Evolutionary conservation across 2,888 invertebrate species (phyloP).

Genomic region (Lamellibrachia satsuma): DNA sequence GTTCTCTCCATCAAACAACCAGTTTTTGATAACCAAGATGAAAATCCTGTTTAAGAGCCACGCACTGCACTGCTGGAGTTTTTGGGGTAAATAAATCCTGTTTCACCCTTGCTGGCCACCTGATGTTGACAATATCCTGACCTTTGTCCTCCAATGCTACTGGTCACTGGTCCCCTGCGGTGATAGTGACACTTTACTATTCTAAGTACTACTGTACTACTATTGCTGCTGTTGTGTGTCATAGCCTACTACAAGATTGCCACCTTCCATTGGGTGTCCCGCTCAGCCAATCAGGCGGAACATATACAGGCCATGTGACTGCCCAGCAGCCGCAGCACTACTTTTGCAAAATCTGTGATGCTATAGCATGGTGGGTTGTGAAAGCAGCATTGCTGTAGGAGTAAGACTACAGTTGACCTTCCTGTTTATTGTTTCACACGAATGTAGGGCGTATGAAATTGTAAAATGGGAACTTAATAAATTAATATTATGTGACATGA

Average conservation of each 20-base stretch:
- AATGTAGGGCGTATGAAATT: too few species aligned
- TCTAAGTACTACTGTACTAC: not conserved
- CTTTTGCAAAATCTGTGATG: not conserved
- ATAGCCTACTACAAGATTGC: not conserved
- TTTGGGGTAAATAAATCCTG: slow-evolving; percentile 10
- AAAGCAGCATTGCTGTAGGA: too few species aligned
- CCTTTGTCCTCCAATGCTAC: not conserved
- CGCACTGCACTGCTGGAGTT: not conserved
- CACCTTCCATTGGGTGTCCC: not conserved
- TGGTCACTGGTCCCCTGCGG: not conserved
- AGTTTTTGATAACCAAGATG: not conserved
- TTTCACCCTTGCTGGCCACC: not conserved
- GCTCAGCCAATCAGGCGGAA: not conserved
- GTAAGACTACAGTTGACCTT: too few species aligned
- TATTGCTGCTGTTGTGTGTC: not conserved
- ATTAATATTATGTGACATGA: too few species aligned
- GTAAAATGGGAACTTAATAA: too few species aligned
- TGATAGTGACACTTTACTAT: not conserved
- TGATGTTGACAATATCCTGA: not conserved
- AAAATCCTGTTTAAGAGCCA: not conserved
- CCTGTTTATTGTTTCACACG: too few species aligned
- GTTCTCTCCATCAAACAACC: not conserved
- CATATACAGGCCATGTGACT: not conserved
- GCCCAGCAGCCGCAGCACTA: not conserved
- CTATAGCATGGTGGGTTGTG: not conserved